phyloP scores from a whole-genome alignment of 2,888 invertebrate genomes.

The Griposia aprilina region DNA sequence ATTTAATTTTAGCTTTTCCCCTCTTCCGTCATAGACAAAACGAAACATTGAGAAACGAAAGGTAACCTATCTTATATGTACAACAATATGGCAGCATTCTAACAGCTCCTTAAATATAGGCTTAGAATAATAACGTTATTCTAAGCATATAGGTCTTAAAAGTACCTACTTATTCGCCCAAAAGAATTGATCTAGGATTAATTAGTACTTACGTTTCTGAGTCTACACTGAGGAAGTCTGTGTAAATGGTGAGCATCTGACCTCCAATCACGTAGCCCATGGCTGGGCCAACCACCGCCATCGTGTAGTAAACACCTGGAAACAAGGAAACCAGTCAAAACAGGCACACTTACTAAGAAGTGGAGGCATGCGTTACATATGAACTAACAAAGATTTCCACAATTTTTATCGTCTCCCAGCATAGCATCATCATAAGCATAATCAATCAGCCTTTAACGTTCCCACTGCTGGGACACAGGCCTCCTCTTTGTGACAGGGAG shows the following conservation, averaged over 20 bases:
- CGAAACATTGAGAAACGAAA: not conserved
- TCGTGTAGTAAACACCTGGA: constrained; percentile 95
- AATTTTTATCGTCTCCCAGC: not conserved
- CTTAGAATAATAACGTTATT: too few species aligned
- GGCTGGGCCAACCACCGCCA: constrained; percentile 95
- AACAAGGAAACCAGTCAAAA: constrained; percentile 54
- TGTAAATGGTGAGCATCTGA: constrained; percentile 94
- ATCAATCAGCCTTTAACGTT: not conserved
- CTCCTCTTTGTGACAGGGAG: not conserved
- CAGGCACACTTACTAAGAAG: not conserved
- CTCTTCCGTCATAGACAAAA: not conserved
- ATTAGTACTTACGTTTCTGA: constrained; percentile 91
- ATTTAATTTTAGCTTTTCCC: not conserved
- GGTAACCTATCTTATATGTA: not conserved
- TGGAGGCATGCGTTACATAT: not conserved
- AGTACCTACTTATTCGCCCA: too few species aligned
- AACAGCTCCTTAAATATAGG: not conserved
- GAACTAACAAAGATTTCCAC: not conserved
- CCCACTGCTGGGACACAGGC: not conserved
- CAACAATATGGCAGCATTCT: not conserved
- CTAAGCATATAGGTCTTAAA: not conserved
- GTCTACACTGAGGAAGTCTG: constrained; percentile 92
- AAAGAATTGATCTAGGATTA: not conserved
- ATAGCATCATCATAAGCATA: not conserved
- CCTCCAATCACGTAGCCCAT: constrained; percentile 96